phyloP scores from a whole-genome alignment of 2,113 vertebrate species.

The Octodon degus region DNA sequence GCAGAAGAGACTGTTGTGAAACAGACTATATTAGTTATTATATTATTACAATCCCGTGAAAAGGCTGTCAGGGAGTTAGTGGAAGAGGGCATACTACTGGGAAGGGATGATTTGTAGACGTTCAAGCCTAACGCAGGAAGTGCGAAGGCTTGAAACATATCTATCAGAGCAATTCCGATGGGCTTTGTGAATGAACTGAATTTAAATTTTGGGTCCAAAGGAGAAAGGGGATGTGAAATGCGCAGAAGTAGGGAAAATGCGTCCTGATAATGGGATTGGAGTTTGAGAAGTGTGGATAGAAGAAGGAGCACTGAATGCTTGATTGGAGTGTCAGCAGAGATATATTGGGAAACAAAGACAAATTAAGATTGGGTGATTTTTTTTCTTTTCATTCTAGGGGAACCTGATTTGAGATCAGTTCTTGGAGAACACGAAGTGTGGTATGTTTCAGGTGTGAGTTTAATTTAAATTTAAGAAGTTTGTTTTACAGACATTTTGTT shows the following conservation, averaged over 20 bases:
- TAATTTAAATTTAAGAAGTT: slow-evolving; percentile 65
- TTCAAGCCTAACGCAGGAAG: slow-evolving; percentile 24
- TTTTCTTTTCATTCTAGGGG: slow-evolving; percentile 78
- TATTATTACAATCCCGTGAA: neutral
- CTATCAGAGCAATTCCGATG: slow-evolving; percentile 21
- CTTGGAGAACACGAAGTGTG: slow-evolving; percentile 77
- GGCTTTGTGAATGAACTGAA: slow-evolving; percentile 43
- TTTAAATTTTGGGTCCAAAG: slow-evolving; percentile 37
- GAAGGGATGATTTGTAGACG: neutral
- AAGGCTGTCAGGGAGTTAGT: neutral
- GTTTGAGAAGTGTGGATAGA: neutral
- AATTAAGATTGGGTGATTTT: slow-evolving; percentile 77
- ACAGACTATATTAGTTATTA: slow-evolving; percentile 33
- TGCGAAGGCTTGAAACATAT: slow-evolving; percentile 38
- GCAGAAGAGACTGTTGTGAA: slow-evolving; percentile 49
- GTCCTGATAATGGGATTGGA: neutral
- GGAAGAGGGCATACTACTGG: neutral
- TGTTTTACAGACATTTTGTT: slow-evolving; percentile 49
- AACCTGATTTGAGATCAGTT: slow-evolving; percentile 75
- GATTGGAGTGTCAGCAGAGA: neutral
- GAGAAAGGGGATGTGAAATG: slow-evolving; percentile 55
- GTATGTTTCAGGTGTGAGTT: slow-evolving; percentile 77
- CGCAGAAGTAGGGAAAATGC: slow-evolving; percentile 14
- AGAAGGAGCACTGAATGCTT: neutral
- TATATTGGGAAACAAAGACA: slow-evolving; percentile 32